phyloP scores from a whole-genome alignment of 1,140 invertebrate species.

The Arctopsyche grandis region DNA sequence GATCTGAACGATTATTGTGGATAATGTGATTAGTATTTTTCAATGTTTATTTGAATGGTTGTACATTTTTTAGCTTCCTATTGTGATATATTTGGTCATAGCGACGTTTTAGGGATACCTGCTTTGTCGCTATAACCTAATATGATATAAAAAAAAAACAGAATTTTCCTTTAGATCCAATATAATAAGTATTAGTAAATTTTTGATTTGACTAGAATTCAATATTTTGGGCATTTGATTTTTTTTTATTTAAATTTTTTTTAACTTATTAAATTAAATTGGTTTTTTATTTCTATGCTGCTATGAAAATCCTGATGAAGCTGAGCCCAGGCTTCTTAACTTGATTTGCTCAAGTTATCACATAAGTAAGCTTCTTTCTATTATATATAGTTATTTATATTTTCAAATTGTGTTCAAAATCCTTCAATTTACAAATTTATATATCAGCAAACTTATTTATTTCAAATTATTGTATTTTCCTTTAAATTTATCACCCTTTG shows the following conservation, averaged over 20 bases:
- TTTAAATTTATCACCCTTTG: not conserved
- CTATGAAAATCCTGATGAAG: slow-evolving; percentile 40
- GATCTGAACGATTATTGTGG: no score
- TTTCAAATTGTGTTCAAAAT: not conserved
- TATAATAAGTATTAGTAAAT: no score
- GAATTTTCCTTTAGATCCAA: no score
- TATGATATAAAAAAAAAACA: no score
- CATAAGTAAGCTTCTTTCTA: slow-evolving; percentile 45
- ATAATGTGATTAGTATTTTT: no score
- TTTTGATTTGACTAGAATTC: no score
- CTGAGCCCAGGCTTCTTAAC: slow-evolving; percentile 40
- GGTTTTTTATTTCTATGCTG: slow-evolving; percentile 45
- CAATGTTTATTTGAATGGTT: no score
- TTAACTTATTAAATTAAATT: slow-evolving; percentile 25
- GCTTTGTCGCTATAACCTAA: no score
- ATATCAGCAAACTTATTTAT: slow-evolving; percentile 3
- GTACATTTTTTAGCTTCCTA: no score
- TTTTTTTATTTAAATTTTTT: not conserved
- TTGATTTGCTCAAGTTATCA: slow-evolving; percentile 45
- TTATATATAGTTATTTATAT: slow-evolving; percentile 6
- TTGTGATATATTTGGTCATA: no score
- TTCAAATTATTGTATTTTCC: not conserved
- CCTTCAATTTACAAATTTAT: not conserved
- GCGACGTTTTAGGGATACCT: no score
- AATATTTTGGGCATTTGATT: slow-evolving; percentile 1